Conservation (phyloP, 2,888 invertebrate genomes). For the Campoletis raptor region DNA sequence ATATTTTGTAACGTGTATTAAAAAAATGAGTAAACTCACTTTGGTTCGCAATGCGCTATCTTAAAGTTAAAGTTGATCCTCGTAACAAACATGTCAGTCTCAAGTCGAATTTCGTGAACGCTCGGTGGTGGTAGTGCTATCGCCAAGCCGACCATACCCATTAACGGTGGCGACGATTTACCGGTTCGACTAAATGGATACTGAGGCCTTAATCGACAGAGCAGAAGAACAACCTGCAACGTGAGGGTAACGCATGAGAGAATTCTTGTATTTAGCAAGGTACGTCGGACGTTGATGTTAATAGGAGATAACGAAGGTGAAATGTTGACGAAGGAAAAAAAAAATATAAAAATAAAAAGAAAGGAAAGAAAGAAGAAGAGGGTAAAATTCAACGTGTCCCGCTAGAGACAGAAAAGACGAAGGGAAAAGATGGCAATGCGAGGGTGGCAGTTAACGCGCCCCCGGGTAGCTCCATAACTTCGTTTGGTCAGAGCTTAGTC, state of each 20-base stretch:
- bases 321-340: constrained; percentile 41
- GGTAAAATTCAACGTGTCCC: constrained; percentile 50
- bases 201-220: constrained; percentile 96
- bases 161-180: constrained; percentile 93
- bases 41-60: constrained; percentile 98
- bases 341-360: neutral
- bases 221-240: constrained; percentile 95
- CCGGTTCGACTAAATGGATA: constrained; percentile 96
- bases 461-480: constrained; percentile 71
- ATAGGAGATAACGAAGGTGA: constrained; percentile 63
- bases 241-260: constrained; percentile 1
- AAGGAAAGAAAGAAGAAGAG: constrained; percentile 23
- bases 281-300: constrained; percentile 54
- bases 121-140: constrained; percentile 98
- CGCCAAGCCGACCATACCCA: constrained; percentile 98
- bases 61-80: constrained; percentile 98
- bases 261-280: constrained; percentile 50
- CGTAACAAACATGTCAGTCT: constrained; percentile 98
- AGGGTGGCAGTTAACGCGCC: constrained; percentile 69
- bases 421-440: constrained; percentile 40
- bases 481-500: constrained; percentile 71
- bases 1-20: neutral
- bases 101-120: constrained; percentile 97
- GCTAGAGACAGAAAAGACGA: constrained; percentile 33
- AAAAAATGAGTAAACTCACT: constrained; percentile 87